Evolutionary conservation across 2,113 vertebrate genomes (phyloP), one percentile per base, ranked within the genome.

Genomic region (Vombatus ursinus): DNA sequence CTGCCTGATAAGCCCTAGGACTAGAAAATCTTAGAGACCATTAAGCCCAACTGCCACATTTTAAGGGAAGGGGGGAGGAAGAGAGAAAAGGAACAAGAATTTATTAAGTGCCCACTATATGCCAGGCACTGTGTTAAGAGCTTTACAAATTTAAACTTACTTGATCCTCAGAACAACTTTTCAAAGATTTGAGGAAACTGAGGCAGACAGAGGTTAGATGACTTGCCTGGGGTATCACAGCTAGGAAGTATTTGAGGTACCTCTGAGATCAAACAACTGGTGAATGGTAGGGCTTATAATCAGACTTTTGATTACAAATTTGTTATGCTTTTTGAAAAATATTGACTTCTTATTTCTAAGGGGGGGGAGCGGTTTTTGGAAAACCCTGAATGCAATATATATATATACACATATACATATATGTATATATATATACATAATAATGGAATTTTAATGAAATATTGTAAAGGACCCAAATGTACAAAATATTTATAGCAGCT

Each of bases 321-420:
- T 94, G 50, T 31, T 89, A 8, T 91, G n/a, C 22, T 93, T 95
- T 57, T 84, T 52, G 95, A 94, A 93, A 95, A 61, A 25, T 3
- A 22, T 37, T 48, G 23, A 0, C 6, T 57, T 4, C 6, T 57
- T 5, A 19, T 51, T 91, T 92, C 51, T 14, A 92, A 77, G 14
- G 14, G 14, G 14, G 31, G 31, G 31, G 16, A n/a, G 10, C 31
- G 22, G 3, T 77, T 77, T 77, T 77, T 3, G 1, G 92, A 96
- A 53, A 48, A 89, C 92, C 50, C 90, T 91, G 52, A 89, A 24
- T 91, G 24, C 57, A 68, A 49, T 5, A 49, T 5, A 49, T 5
- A 49, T 5, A 49, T 5, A 49, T 5, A 49, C 48, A 49, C 48
- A 49, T 5, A 49, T 5, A 49, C 48, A n/a, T n/a, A n/a, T n/a